Evolutionary conservation across 2,797 vertebrate genomes (phyloP).

Genomic region (Avahi laniger): DNA sequence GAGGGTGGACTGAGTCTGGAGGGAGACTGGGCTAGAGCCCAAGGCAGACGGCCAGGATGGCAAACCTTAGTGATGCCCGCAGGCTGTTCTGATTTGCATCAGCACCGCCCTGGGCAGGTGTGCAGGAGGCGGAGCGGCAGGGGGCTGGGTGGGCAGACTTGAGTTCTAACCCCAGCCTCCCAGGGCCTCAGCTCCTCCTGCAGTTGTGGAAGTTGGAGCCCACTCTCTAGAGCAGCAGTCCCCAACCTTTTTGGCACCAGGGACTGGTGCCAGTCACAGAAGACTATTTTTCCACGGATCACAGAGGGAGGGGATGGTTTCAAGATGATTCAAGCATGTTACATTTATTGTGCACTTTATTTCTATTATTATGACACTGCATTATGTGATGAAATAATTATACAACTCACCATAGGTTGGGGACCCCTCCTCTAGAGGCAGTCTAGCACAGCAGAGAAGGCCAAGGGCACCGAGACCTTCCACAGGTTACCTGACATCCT

Average conservation of each 20-base stretch:
- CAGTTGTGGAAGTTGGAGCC: neutral
- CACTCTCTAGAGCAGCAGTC: neutral
- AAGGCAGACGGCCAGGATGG: neutral
- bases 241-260: too few species aligned
- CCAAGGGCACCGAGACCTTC: neutral
- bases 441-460: neutral
- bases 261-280: too few species aligned
- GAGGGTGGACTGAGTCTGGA: neutral
- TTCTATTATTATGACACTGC: too few species aligned
- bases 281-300: too few species aligned
- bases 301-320: too few species aligned
- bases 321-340: too few species aligned
- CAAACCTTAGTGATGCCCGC: rapidly evolving
- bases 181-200: neutral
- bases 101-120: rapidly evolving
- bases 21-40: neutral
- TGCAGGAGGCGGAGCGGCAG: neutral
- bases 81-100: too few species aligned
- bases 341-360: too few species aligned
- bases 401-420: too few species aligned
- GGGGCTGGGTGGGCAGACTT: neutral
- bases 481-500: neutral
- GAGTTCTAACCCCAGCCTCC: neutral
- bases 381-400: too few species aligned
- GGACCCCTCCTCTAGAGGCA: neutral